Base-by-base conservation (phyloP, 1,140 invertebrate genomes). In the Pemphigus obesinymphae region DNA sequence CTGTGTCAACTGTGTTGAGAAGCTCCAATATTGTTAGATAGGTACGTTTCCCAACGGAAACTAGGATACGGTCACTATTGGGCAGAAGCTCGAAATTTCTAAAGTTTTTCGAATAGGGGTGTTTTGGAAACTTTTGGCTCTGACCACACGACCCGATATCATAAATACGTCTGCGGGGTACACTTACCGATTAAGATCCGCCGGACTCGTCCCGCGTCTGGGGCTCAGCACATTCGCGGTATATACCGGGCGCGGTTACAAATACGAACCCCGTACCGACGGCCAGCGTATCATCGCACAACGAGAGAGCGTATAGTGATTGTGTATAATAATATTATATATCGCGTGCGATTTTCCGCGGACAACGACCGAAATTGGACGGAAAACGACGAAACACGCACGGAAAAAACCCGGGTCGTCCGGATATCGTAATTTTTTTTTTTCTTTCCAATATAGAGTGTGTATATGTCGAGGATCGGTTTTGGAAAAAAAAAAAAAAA, bases 171-270 rank as follows among this genome's bases (percentile, higher is more conserved):
- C 53, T 6, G 23, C 3, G 53, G 15, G 11, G 53, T 58, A 13
- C 53, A 58, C 63, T 66, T 66, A 66, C 63, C 63, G 63, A 37
- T 66, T 66, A 26, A 66, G 63, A 20, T 66, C 63, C 34, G 34
- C 37, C 20, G 34, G 26, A 15, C 29, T 29, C 23, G 4, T 17
- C 26, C 23, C 13, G 29, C 23, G 23, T 26, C 11, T 58, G 53
- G 23, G 53, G 3, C 53, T 58, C 53, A 58, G 53, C 53, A 23
- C 53, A 58, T 58, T 13, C 53, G 23, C 53, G 53, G 53, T 58
- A 10, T 15, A 45, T 15, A 23, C 11, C 53, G 23, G 5, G 23
- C 8, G 53, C 53, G 23, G 53, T 58, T 58, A 58, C 53, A 13
- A 58, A 26, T 58, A 26, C 23, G 23, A n/a, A n/a, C 6, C n/a